Evolutionary conservation across 1,140 invertebrate genomes (phyloP).

Genomic region (Pseudomyrmex cubaensis): DNA sequence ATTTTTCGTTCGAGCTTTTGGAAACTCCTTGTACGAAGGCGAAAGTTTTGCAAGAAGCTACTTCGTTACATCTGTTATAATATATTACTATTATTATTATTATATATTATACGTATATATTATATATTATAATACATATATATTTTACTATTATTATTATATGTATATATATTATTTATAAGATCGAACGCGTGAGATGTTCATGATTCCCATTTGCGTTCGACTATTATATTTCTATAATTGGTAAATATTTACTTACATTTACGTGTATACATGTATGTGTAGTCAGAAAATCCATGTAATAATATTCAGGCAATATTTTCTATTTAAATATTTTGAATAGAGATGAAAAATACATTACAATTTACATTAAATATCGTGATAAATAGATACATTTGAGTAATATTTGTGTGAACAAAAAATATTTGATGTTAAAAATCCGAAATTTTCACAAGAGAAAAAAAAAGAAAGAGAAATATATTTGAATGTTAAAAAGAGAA

Average conservation of each 20-base stretch:
- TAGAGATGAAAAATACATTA: neutral
- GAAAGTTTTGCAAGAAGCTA: constrained; percentile 41
- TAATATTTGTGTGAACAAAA: too few species aligned
- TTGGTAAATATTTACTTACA: constrained; percentile 57
- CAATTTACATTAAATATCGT: too few species aligned
- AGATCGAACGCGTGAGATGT: constrained; percentile 31
- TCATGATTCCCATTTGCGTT: constrained; percentile 44
- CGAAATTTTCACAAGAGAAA: neutral
- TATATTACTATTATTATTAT: constrained; percentile 34
- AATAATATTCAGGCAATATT: constrained; percentile 22
- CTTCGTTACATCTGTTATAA: constrained; percentile 2
- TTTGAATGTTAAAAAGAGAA: neutral
- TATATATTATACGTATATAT: neutral
- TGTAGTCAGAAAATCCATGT: neutral
- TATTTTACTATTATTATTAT: constrained; percentile 38
- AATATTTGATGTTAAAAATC: neutral
- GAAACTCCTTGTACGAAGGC: constrained; percentile 6
- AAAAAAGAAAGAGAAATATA: neutral
- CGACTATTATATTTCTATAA: constrained; percentile 24
- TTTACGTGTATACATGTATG: neutral
- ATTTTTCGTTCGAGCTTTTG: neutral
- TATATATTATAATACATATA: constrained; percentile 29
- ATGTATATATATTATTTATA: constrained; percentile 23
- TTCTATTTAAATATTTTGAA: constrained; percentile 11
- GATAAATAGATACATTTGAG: too few species aligned